Evolutionary conservation across 2,888 invertebrate genomes (phyloP).

Genomic region (Coecobrya sp.): DNA sequence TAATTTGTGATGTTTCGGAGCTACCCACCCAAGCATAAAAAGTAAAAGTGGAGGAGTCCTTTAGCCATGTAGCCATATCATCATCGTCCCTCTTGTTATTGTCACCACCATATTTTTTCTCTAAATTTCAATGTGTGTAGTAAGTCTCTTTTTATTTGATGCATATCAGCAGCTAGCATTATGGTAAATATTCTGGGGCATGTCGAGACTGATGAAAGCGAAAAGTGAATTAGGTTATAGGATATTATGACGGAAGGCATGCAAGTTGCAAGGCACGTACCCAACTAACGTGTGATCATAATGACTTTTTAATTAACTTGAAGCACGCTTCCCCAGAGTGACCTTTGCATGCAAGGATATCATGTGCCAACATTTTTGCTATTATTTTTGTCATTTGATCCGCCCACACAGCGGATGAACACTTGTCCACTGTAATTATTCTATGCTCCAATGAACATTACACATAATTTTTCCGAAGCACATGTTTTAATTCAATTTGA

Average conservation of each 20-base stretch:
- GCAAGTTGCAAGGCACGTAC: background rate
- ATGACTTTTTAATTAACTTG: slow-evolving; percentile 76
- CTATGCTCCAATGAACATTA: background rate
- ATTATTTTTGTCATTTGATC: slow-evolving; percentile 1
- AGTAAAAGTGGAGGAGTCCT: slow-evolving; percentile 70
- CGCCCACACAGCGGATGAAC: slow-evolving; percentile 52
- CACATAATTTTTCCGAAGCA: background rate
- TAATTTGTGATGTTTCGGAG: too few species aligned
- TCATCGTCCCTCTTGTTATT: background rate
- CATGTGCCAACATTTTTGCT: too few species aligned
- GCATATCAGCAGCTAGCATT: background rate
- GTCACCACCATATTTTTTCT: background rate
- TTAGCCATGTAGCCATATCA: slow-evolving; percentile 60
- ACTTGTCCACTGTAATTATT: background rate
- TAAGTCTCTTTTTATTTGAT: too few species aligned
- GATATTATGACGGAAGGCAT: background rate
- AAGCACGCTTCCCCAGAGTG: slow-evolving; percentile 13
- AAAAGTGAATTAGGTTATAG: background rate
- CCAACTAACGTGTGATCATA: slow-evolving; percentile 25
- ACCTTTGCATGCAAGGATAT: background rate
- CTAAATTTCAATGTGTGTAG: background rate
- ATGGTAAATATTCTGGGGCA: background rate
- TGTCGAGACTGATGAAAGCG: background rate
- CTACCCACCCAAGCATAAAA: slow-evolving; percentile 42
- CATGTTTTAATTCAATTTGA: slow-evolving; percentile 1